Conservation (phyloP, 1,140 invertebrate species). For the Heterodera schachtii region DNA sequence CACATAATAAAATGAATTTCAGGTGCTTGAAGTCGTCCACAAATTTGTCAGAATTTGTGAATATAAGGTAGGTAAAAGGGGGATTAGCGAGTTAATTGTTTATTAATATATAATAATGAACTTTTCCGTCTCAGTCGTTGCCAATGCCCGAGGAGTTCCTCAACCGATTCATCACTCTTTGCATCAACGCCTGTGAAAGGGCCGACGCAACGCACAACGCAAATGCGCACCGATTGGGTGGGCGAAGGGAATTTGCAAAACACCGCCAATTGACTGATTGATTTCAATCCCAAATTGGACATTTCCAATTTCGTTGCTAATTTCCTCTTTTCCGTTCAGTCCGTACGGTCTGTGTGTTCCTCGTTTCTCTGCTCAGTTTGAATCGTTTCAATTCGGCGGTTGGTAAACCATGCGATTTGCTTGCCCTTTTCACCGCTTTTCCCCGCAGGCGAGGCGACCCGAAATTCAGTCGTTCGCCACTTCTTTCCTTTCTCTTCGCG, state of each 20-base stretch:
- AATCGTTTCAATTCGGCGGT: conserved; percentile 11
- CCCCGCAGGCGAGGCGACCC: background rate
- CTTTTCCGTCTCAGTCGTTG: background rate
- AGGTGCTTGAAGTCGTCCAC: conserved; percentile 10
- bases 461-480: conserved; percentile 23
- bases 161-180: conserved; percentile 16
- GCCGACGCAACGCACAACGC: conserved; percentile 3
- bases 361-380: conserved; percentile 5
- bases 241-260: too few relatives aligned
- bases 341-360: conserved; percentile 11
- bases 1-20: background rate
- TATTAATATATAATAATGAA: background rate
- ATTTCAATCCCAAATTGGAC: too few relatives aligned
- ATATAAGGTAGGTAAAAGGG: background rate
- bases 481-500: conserved; percentile 19
- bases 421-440: background rate
- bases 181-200: conserved; percentile 14
- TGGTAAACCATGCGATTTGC: background rate
- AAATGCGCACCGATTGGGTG: conserved; percentile 19
- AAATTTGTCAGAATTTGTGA: conserved; percentile 29
- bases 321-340: background rate
- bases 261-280: too few relatives aligned
- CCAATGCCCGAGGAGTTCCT: conserved; percentile 17
- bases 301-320: too few relatives aligned
- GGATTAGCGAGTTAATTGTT: background rate